Conservation (phyloP, 2,888 invertebrate genomes). For the Chymomyza caudatula region DNA sequence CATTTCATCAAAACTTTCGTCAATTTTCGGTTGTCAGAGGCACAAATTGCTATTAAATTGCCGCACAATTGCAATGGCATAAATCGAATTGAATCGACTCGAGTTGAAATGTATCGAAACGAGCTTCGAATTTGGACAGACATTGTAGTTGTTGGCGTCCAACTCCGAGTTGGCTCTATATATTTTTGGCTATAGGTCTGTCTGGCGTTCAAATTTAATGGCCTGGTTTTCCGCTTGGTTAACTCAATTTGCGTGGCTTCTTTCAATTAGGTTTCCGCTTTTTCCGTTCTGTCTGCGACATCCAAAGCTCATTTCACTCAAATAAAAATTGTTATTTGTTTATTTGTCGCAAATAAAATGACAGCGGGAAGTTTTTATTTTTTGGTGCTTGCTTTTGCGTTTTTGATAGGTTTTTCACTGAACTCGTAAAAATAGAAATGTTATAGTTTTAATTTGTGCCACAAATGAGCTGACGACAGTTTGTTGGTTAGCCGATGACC, state of each 20-base stretch:
- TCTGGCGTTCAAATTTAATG: conserved; percentile 56
- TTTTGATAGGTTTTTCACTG: conserved; percentile 52
- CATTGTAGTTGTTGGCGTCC: neutral
- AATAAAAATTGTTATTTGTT: conserved; percentile 56
- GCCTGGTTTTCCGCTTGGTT: conserved; percentile 74
- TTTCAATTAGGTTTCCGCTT: conserved; percentile 69
- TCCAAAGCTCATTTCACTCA: conserved; percentile 45
- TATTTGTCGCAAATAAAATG: conserved; percentile 67
- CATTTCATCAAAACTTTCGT: conserved; percentile 64
- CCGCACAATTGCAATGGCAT: conserved; percentile 66
- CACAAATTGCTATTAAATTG: conserved; percentile 71
- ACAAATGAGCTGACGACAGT: conserved; percentile 63
- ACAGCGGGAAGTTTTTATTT: conserved; percentile 27
- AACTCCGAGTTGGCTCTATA: neutral
- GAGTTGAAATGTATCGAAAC: conserved; percentile 17
- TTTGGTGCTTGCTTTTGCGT: neutral
- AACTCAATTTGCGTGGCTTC: conserved; percentile 71
- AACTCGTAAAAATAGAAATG: conserved; percentile 69
- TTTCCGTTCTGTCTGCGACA: neutral
- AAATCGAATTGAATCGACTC: conserved; percentile 51
- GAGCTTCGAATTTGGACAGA: conserved; percentile 26
- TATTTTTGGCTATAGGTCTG: neutral
- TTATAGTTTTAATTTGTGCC: conserved; percentile 58
- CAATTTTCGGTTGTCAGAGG: conserved; percentile 40
- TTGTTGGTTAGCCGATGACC: conserved; percentile 10